Conservation (phyloP, 2,797 vertebrate genomes). For the Mus caroli region DNA sequence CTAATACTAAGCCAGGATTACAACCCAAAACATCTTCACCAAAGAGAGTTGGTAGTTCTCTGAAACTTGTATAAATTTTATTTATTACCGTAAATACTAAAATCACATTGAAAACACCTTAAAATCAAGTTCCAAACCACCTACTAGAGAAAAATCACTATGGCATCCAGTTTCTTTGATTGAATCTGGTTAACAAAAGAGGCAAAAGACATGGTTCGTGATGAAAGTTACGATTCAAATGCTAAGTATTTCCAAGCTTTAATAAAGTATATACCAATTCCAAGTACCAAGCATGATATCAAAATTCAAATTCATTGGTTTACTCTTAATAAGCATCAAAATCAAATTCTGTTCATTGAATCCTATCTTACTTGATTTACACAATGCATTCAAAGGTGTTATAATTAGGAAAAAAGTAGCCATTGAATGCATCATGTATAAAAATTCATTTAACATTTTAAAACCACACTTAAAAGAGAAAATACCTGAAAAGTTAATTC, state of each 20-base stretch:
- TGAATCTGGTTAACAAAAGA: slow-evolving; percentile 80
- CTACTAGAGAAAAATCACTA: slow-evolving; percentile 63
- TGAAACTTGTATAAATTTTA: slow-evolving; percentile 81
- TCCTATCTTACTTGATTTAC: slow-evolving; percentile 75
- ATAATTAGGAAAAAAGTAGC: slow-evolving; percentile 57
- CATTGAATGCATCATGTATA: slow-evolving; percentile 75
- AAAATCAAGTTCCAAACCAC: slow-evolving; percentile 65
- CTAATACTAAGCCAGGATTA: slow-evolving; percentile 66
- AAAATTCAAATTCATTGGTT: slow-evolving; percentile 78
- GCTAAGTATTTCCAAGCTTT: slow-evolving; percentile 79
- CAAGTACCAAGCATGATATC: slow-evolving; percentile 78
- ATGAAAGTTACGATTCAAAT: slow-evolving; percentile 78
- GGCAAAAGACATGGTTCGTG: slow-evolving; percentile 79
- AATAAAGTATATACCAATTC: slow-evolving; percentile 79
- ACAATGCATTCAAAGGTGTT: slow-evolving; percentile 76
- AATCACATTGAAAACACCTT: slow-evolving; percentile 76
- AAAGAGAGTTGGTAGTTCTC: slow-evolving; percentile 82
- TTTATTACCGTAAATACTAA: slow-evolving; percentile 77
- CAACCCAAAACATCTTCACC: slow-evolving; percentile 64
- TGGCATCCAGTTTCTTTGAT: slow-evolving; percentile 69
- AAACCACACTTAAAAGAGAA: slow-evolving; percentile 77
- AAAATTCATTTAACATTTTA: slow-evolving; percentile 77
- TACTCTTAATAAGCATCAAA: slow-evolving; percentile 79
- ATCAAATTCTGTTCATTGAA: slow-evolving; percentile 77
- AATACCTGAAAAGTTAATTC: slow-evolving; percentile 75